These are phyloP conservation scores for Brienomyrus brachyistius DNA, from an alignment of 2,113 vertebrate genomes.

Conservation along the genomic window DNA sequence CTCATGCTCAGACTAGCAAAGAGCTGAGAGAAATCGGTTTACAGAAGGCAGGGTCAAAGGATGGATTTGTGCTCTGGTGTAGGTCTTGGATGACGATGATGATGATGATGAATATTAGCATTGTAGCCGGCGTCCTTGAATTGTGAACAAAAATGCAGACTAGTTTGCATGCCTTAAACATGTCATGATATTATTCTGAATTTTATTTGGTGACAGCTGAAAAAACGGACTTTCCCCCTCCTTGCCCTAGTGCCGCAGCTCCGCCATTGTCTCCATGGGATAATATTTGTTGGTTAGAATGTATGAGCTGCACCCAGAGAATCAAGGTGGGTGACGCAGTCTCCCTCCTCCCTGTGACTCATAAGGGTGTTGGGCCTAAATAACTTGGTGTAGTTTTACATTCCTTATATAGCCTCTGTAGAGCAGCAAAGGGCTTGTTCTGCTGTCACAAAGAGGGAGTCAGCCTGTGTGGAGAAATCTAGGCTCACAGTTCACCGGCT, in stretches of 20 bases:
- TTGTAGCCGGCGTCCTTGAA: neutral
- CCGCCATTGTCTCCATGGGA: conserved; percentile 15
- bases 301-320: conserved; percentile 38
- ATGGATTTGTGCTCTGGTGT: neutral
- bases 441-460: conserved; percentile 50
- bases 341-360: conserved; percentile 53
- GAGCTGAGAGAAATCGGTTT: neutral
- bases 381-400: conserved; percentile 80
- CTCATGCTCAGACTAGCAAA: neutral
- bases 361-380: conserved; percentile 76
- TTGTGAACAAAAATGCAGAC: neutral
- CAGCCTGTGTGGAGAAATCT: conserved; percentile 47
- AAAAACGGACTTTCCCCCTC: conserved; percentile 22
- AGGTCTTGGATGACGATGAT: neutral
- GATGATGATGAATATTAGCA: neutral
- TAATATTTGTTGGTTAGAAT: conserved; percentile 20
- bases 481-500: conserved; percentile 36
- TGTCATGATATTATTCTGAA: conserved; percentile 26
- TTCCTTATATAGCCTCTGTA: conserved; percentile 76
- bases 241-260: neutral
- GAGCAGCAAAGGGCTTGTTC: conserved; percentile 51
- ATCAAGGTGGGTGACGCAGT: conserved; percentile 47
- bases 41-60: neutral
- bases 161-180: conserved; percentile 15
- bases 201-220: conserved; percentile 26